phyloP scores from a whole-genome alignment of 1,140 invertebrate genomes.

The Leptonema lineaticorne region DNA sequence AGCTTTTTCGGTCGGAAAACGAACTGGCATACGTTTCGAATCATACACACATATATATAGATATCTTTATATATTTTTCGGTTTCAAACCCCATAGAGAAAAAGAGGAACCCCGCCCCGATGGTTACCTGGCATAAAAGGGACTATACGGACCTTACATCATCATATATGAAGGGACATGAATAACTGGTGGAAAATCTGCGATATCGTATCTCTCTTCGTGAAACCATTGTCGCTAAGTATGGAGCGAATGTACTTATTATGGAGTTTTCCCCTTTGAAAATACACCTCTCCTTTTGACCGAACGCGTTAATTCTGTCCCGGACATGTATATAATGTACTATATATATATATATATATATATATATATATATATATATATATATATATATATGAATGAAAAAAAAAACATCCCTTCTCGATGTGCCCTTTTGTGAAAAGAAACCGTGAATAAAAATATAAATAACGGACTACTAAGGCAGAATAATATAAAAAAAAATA shows the following conservation, averaged over 20 bases:
- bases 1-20: too few species aligned
- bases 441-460: not conserved
- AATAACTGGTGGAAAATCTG: constrained; percentile 17
- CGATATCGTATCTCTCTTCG: constrained; percentile 11
- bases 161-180: not conserved
- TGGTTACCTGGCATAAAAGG: not conserved
- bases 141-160: constrained; percentile 8
- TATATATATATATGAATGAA: not conserved
- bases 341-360: not conserved
- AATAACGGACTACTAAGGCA: not conserved
- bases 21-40: not conserved
- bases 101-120: not conserved
- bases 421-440: too few species aligned
- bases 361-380: not conserved
- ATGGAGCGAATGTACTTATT: not conserved
- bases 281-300: not conserved
- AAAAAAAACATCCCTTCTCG: too few species aligned
- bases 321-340: too few species aligned
- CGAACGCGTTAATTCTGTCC: not conserved
- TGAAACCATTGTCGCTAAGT: not conserved
- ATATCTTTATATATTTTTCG: not conserved
- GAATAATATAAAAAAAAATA: not conserved
- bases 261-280: not conserved
- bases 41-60: not conserved
- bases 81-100: not conserved